These are phyloP conservation scores for Ammodytes marinus DNA, from an alignment of 2,113 vertebrate species.

Conservation along the genomic window DNA sequence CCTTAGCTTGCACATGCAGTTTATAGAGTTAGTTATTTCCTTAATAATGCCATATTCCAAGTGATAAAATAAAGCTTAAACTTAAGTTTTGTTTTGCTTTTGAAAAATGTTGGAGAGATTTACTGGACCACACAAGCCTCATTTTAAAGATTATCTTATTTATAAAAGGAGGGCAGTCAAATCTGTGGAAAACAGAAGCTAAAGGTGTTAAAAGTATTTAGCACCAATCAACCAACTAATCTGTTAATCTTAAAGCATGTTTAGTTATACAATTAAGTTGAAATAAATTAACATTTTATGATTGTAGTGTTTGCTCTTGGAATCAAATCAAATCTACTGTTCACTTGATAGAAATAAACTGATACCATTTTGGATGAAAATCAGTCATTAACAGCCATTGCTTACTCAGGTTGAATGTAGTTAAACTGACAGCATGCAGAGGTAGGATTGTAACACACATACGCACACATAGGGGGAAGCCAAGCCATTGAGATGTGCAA, in stretches of 20 bases:
- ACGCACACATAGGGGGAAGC: conserved; percentile 37
- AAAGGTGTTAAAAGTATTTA: conserved; percentile 12
- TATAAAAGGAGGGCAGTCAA: not conserved
- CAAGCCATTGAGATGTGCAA: conserved; percentile 15
- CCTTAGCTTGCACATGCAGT: too few species aligned
- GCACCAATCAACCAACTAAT: conserved; percentile 1
- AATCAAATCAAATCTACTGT: not conserved
- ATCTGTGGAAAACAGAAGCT: conserved; percentile 6
- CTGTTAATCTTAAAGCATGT: not conserved
- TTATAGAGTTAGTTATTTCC: too few species aligned
- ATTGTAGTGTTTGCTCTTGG: not conserved
- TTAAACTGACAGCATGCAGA: conserved; percentile 53
- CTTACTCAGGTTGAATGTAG: too few species aligned
- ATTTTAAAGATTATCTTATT: not conserved
- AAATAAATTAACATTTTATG: not conserved
- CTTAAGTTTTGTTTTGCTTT: not conserved
- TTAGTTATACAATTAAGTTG: not conserved
- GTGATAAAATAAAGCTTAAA: not conserved
- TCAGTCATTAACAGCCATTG: not conserved
- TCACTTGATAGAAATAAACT: not conserved
- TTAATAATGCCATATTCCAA: conserved; percentile 1
- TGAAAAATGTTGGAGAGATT: not conserved
- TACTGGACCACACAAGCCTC: not conserved
- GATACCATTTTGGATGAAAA: conserved; percentile 1
- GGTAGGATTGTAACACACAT: conserved; percentile 36